Conservation (phyloP, 2,113 vertebrate genomes). For the cattle (Bos taurus) region ARS-UCD2.0 NC_037336.1:31461001-31461500, state of each 20-base stretch:
- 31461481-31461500: background rate
- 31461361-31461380: background rate
- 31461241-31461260: background rate
- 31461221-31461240: background rate
- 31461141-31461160: background rate
- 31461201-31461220: background rate
- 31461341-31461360: background rate
- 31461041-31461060: background rate
- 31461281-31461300: background rate
- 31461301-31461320: background rate
- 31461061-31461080: background rate
- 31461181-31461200: background rate
- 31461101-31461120: background rate
- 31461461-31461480: background rate
- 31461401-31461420: background rate
- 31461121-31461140: background rate
- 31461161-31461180: background rate
- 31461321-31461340: background rate
- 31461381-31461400: background rate
- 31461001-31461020: background rate
- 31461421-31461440: background rate
- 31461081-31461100: background rate
- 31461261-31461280: background rate
- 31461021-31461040: background rate
- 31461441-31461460: fast-evolving